Conservation (phyloP, 2,113 vertebrate species). For the Turdus rufiventris region DNA sequence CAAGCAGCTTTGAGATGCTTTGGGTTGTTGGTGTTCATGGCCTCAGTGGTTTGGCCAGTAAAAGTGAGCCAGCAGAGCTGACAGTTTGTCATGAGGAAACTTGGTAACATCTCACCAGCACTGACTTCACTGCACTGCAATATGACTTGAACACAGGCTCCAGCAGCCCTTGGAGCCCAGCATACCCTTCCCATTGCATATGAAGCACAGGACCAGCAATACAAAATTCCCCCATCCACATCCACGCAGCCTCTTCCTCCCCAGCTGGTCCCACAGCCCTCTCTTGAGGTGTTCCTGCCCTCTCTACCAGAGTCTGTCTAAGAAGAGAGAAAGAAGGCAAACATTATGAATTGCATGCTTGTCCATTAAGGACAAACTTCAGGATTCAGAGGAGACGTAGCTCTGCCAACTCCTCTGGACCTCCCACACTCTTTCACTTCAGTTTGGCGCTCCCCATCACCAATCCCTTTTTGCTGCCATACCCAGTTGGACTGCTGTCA, state of each 20-base stretch:
- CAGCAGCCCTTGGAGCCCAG: not conserved
- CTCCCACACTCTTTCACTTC: not conserved
- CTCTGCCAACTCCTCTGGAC: not conserved
- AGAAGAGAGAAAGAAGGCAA: not conserved
- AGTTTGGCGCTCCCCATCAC: not conserved
- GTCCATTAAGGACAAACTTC: not conserved
- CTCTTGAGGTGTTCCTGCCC: not conserved
- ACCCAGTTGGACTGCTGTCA: conserved; percentile 76
- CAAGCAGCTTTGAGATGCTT: not conserved
- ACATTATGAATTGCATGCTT: not conserved
- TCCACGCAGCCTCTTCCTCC: not conserved
- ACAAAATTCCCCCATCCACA: not conserved
- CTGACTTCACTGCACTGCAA: not conserved
- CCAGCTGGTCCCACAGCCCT: not conserved
- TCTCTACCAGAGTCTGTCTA: not conserved
- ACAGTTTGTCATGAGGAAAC: not conserved
- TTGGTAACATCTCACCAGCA: not conserved
- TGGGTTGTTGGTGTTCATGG: not conserved
- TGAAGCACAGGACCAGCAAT: not conserved
- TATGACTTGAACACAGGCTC: not conserved
- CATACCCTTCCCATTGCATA: not conserved
- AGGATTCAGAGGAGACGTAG: not conserved
- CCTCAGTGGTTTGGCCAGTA: fast-evolving
- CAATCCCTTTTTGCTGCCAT: not conserved
- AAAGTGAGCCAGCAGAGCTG: not conserved